Evolutionary conservation across 2,888 invertebrate species (phyloP), one percentile per base, ranked within the genome.

Genomic region (Augiades crinisus): DNA sequence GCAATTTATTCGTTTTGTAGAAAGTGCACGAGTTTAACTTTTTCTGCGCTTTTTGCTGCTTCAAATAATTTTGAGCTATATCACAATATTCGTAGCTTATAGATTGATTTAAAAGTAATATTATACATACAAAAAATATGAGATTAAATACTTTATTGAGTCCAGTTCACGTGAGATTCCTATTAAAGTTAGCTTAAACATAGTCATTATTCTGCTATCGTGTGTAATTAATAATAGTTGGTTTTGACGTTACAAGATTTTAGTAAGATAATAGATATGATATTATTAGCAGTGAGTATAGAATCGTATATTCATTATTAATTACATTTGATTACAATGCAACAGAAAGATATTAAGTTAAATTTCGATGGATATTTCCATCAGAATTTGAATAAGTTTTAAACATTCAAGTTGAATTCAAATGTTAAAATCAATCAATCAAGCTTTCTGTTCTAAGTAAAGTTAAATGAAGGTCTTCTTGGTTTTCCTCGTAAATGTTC

Each of bases 121-220:
- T n/a, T n/a, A n/a, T n/a, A 22, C 30, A 41, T 41, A 36, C 17
- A 45, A 13, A 16, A 33, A 13, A 50, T 24, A 64, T 64, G 67
- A 70, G 68, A 69, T 67, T 69, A 67, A 60, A 56, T 49, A 41
- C 53, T 57, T 59, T 58, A 38, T 62, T 61, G 58, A 58, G 68
- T 69, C 73, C 70, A 65, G 60, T 72, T 68, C 65, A 60, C 47
- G 47, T 58, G 70, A 74, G 74, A 78, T 80, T 78, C 77, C 77
- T 77, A 75, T 70, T 74, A 74, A 62, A 58, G 37, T 74, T 43
- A 75, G 74, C 27, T 41, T 53, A 22, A 37, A 34, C 36, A 12
- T 55, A 56, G 36, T 37, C 47, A 40, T 40, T 33, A 19, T 33
- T 41, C 22, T 21, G 33, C 21, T 7, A 13, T 33, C 22, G 27